Evolutionary conservation across 2,113 vertebrate species (phyloP), one percentile per base, ranked within the genome.

Genomic region (Tenebrosternarchus preto): DNA sequence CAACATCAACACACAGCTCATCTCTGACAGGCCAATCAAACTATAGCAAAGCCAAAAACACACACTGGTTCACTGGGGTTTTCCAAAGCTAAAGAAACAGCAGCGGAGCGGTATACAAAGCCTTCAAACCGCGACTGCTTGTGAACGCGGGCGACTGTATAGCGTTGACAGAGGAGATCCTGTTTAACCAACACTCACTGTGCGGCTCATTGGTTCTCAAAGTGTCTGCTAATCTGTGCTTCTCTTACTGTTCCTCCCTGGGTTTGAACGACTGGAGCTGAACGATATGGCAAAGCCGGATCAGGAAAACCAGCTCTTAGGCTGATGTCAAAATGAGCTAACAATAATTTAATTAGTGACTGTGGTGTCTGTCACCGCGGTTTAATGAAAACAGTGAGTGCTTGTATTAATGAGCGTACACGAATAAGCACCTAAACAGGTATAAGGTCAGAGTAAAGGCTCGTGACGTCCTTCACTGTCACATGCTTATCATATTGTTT

Each of bases 181-280:
- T 46, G 69, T 81, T 85, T 69, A 83, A 76, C 81, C 85, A 86
- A 85, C 75, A 81, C 11, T 85, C 76, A 83, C 72, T 68, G 25
- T 80, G 78, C 72, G 76, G 24, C 56, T 73, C 55, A 73, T 29
- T 73, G 71, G 17, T 17, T 73, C 46, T 57, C 9, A 76, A 69
- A 53, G 25, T 63, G 27, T 61, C 43, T 11, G 59, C 50, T 56
- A 55, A 64, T 43, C 76, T 77, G 43, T 25, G 27, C 33, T 76
- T 71, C 60, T 57, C 67, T 46, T 61, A 43, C 66, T 53, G 22
- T 4, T 43, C 50, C 56, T 33, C 29, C 20, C 4, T 5, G 55
- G 4, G 56, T 63, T 27, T 43, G 22, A 20, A 46, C 72, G 29
- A 71, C 24, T 25, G 31, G 17, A 76, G 27, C 39, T 76, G 66